A percentile compares a stretch with the other conserved stretches of the same genome.
phyloP scores from a whole-genome alignment of 1,140 invertebrate species.

The Grapholita molesta region DNA sequence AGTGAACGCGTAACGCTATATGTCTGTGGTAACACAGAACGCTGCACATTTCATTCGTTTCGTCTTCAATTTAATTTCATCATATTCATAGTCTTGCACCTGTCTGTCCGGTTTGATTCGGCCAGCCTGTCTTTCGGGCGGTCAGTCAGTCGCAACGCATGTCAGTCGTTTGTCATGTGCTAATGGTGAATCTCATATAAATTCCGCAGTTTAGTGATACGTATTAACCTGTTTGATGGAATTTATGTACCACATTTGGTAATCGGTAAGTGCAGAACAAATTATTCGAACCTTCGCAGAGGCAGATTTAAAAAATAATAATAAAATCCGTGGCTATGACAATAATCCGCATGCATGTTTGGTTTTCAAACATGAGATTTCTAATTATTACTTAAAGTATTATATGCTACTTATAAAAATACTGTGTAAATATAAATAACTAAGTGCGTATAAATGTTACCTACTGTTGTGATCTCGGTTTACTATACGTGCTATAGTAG shows the following conservation, averaged over 20 bases:
- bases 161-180: constrained; percentile 4
- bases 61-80: too few species aligned
- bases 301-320: background rate
- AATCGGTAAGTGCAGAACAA: background rate
- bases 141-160: too few species aligned
- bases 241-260: background rate
- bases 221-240: constrained; percentile 7
- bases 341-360: too few species aligned
- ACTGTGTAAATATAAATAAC: too few species aligned
- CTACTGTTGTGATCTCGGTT: background rate
- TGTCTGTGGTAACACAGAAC: too few species aligned
- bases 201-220: constrained; percentile 12
- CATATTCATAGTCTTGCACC: too few species aligned
- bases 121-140: too few species aligned
- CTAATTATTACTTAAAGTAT: too few species aligned
- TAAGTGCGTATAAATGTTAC: background rate
- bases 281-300: background rate
- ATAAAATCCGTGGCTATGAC: background rate
- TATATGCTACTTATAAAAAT: too few species aligned
- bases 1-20: too few species aligned
- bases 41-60: too few species aligned
- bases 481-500: background rate
- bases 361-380: background rate
- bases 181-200: constrained; percentile 15
- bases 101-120: too few species aligned